A percentile compares a stretch with the other conserved stretches of the same genome.
These are phyloP conservation scores for Zalophus californianus DNA, from an alignment of 2,797 vertebrate species.

Conservation along the genomic window DNA sequence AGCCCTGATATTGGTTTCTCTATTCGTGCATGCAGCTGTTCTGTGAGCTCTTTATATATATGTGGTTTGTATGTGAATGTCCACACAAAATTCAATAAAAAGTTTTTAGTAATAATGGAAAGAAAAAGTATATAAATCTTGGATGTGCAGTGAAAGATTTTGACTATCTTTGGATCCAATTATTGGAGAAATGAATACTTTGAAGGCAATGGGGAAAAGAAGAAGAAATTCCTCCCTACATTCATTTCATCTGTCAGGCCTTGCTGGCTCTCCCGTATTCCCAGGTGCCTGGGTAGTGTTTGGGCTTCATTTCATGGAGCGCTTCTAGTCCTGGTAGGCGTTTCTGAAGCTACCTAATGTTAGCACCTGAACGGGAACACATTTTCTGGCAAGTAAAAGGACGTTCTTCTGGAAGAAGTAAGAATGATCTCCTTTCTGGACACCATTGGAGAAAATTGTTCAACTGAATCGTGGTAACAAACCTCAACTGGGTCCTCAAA, in stretches of 20 bases:
- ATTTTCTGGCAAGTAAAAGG: not conserved
- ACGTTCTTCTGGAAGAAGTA: not conserved
- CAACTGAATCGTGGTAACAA: not conserved
- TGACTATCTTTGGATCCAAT: not conserved
- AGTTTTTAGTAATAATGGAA: not conserved
- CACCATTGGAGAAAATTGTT: not conserved
- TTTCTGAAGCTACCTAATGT: not conserved
- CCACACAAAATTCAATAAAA: slow-evolving; percentile 2
- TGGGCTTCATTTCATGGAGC: slow-evolving; percentile 54
- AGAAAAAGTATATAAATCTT: not conserved
- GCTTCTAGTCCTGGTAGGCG: not conserved
- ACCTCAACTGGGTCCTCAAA: not conserved
- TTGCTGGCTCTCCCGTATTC: not conserved
- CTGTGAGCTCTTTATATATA: not conserved
- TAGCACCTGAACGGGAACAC: not conserved
- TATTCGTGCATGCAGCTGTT: not conserved
- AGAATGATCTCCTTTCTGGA: not conserved
- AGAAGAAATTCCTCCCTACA: not conserved
- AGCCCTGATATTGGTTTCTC: not conserved
- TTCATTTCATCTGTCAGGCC: not conserved
- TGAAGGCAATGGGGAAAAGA: slow-evolving; percentile 1
- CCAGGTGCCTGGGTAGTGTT: not conserved
- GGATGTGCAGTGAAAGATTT: not conserved
- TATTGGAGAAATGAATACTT: not conserved
- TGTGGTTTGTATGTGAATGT: not conserved